phyloP scores from a whole-genome alignment of 2,888 invertebrate genomes.

The Protula sp. region DNA sequence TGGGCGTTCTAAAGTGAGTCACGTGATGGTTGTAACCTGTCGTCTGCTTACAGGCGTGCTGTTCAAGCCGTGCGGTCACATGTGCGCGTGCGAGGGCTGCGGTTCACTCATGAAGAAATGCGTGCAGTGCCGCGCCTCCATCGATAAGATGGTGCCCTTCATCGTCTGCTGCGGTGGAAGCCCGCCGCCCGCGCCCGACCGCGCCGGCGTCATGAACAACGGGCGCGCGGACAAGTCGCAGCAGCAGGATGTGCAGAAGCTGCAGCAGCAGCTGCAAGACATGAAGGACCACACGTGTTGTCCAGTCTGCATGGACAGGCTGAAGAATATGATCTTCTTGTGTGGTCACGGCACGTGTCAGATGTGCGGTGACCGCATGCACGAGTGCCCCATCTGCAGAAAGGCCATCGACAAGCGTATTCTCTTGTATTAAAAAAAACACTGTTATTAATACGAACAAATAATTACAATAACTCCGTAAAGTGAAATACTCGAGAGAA shows the following conservation, averaged over 20 bases:
- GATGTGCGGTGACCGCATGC: slow-evolving; percentile 97
- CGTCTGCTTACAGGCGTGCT: too few relatives aligned
- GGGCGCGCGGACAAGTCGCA: slow-evolving; percentile 45
- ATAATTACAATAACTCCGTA: background rate
- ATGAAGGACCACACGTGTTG: slow-evolving; percentile 99
- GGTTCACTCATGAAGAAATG: slow-evolving; percentile 96
- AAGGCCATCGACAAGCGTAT: slow-evolving; percentile 95
- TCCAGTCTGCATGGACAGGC: slow-evolving; percentile 92
- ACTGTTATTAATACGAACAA: background rate
- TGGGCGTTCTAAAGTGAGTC: too few relatives aligned
- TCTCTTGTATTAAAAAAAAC: slow-evolving; percentile 65
- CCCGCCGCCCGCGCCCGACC: too few relatives aligned
- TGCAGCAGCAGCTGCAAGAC: slow-evolving; percentile 91
- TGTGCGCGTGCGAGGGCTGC: slow-evolving; percentile 85
- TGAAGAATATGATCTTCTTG: slow-evolving; percentile 97
- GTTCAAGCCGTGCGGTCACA: slow-evolving; percentile 92
- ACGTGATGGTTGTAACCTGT: too few relatives aligned
- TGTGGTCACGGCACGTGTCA: slow-evolving; percentile 98
- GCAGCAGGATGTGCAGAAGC: slow-evolving; percentile 75
- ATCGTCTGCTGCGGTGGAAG: slow-evolving; percentile 52
- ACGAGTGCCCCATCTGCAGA: slow-evolving; percentile 94
- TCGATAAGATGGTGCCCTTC: slow-evolving; percentile 59
- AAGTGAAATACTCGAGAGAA: background rate
- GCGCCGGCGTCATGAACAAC: slow-evolving; percentile 49
- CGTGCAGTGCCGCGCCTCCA: slow-evolving; percentile 85